A percentile compares a stretch with the other conserved stretches of the same genome.
These are phyloP conservation scores for Lithophane leautieri DNA, from an alignment of 2,888 invertebrate species.

Conservation along the genomic window DNA sequence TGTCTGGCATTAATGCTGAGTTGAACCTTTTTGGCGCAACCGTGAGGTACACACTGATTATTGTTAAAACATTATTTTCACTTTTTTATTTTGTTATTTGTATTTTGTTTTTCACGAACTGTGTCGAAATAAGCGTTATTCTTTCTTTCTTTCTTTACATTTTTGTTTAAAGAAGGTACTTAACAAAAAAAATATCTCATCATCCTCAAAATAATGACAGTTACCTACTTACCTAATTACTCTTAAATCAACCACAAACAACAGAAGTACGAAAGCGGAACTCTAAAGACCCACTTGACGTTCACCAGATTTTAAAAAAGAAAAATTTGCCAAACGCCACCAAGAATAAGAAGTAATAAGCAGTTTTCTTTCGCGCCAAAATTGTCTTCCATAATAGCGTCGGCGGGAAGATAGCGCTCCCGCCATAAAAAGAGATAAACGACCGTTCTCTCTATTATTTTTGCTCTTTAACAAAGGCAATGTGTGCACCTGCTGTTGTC, in stretches of 20 bases:
- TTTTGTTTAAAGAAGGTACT: background rate
- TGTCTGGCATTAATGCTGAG: no score
- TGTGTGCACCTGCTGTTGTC: slow-evolving; percentile 88
- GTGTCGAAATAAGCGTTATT: no score
- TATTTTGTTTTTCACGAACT: no score
- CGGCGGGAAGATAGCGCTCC: slow-evolving; percentile 87
- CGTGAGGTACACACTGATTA: no score
- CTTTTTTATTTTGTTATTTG: no score
- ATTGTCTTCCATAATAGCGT: slow-evolving; percentile 90
- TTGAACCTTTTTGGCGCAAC: no score
- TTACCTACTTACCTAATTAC: slow-evolving; percentile 39
- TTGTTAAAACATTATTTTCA: no score
- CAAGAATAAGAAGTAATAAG: slow-evolving; percentile 90
- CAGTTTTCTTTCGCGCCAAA: slow-evolving; percentile 91
- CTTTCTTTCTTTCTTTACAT: no score
- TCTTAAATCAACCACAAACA: slow-evolving; percentile 42
- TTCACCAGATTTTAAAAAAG: slow-evolving; percentile 58
- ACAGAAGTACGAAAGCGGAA: slow-evolving; percentile 50
- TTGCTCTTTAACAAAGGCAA: slow-evolving; percentile 90
- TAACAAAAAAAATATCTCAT: background rate
- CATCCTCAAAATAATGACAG: background rate
- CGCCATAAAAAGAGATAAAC: slow-evolving; percentile 91
- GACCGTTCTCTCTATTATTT: slow-evolving; percentile 90
- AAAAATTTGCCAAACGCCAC: slow-evolving; percentile 78
- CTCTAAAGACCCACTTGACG: slow-evolving; percentile 55